phyloP scores from a whole-genome alignment of 2,113 vertebrate genomes.

The Platanista minor region DNA sequence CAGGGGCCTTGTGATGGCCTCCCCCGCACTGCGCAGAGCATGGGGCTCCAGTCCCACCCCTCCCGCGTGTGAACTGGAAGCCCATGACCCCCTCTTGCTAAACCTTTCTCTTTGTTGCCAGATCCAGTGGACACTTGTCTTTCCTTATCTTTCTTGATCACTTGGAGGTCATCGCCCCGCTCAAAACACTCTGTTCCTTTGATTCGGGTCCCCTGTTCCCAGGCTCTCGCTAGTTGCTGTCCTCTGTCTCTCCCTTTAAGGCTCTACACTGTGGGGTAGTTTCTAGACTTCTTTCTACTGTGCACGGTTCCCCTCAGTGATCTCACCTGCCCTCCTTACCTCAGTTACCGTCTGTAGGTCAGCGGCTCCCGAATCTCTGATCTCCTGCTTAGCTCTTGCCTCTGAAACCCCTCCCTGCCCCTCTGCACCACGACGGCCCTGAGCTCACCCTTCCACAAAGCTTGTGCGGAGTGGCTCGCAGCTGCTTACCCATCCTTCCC shows the following conservation, averaged over 20 bases:
- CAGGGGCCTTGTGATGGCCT: background rate
- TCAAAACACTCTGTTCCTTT: background rate
- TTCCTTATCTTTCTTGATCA: background rate
- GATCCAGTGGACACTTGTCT: background rate
- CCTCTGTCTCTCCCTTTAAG: background rate
- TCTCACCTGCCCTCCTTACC: background rate
- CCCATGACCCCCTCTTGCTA: background rate
- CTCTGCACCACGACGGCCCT: accelerated
- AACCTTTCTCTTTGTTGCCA: background rate
- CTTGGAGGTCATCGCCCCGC: accelerated
- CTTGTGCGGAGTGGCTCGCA: accelerated
- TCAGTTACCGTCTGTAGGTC: background rate
- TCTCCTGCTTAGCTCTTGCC: background rate
- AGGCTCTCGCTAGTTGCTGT: background rate
- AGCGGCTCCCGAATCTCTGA: accelerated
- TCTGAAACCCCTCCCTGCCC: background rate
- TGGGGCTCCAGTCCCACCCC: background rate
- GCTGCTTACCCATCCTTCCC: accelerated
- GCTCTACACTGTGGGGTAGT: accelerated
- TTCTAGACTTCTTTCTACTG: background rate
- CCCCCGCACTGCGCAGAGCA: accelerated
- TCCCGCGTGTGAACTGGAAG: background rate
- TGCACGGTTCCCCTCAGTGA: background rate
- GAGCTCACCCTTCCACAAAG: background rate
- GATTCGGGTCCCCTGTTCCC: background rate